Conservation (phyloP, 2,888 invertebrate genomes). For the Drosophila kuntzei region DNA sequence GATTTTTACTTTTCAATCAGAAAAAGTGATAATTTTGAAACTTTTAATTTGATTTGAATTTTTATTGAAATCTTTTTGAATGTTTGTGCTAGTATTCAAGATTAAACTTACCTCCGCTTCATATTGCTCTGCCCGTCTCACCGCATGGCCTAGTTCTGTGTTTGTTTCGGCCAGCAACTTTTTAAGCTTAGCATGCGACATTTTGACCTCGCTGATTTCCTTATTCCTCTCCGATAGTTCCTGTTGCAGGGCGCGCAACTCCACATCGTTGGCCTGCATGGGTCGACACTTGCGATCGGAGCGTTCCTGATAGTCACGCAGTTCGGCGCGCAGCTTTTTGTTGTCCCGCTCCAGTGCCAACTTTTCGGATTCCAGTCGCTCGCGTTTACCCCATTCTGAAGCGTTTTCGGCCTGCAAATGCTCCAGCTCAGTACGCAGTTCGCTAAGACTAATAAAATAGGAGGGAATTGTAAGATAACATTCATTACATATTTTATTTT, state of each 20-base stretch:
- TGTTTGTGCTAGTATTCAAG: no score
- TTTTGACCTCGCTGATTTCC: conserved; percentile 90
- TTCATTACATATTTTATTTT: not conserved
- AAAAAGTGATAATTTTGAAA: no score
- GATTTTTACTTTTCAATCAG: no score
- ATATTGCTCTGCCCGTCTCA: conserved; percentile 92
- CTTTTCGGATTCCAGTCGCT: conserved; percentile 95
- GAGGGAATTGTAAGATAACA: not conserved
- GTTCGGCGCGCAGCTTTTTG: conserved; percentile 91
- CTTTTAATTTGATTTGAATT: no score
- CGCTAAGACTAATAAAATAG: conserved; percentile 86
- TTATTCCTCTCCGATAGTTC: conserved; percentile 89
- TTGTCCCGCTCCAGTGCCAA: conserved; percentile 94
- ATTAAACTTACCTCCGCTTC: conserved; percentile 88
- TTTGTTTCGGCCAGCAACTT: conserved; percentile 92
- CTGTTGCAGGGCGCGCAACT: conserved; percentile 89
- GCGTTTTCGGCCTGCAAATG: conserved; percentile 96
- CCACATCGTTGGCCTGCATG: conserved; percentile 88
- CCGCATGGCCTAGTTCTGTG: conserved; percentile 91
- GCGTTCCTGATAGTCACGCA: conserved; percentile 89
- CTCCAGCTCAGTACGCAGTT: conserved; percentile 92
- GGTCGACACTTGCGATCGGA: conserved; percentile 89
- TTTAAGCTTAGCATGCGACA: conserved; percentile 90
- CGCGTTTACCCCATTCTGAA: conserved; percentile 96
- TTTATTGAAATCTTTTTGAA: no score